Percentiles rank a stretch among this genome's conserved stretches.
phyloP scores from a whole-genome alignment of 2,888 invertebrate species.

The Caenorhabditis sp. region DNA sequence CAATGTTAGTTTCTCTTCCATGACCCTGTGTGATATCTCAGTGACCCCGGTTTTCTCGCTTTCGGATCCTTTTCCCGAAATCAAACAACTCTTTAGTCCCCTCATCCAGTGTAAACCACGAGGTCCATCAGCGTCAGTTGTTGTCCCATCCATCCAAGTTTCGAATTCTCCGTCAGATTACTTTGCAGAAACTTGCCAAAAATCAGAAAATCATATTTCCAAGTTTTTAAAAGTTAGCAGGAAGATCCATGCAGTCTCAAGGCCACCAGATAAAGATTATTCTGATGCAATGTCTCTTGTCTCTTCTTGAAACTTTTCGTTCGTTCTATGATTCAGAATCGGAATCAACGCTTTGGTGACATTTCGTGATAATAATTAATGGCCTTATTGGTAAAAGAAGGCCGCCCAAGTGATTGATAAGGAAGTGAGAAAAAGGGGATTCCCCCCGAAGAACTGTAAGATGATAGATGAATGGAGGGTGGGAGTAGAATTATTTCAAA shows the following conservation, averaged over 20 bases:
- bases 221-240: not conserved
- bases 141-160: slow-evolving; percentile 19
- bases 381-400: slow-evolving; percentile 9
- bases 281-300: slow-evolving; percentile 30
- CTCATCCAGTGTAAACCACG: slow-evolving; percentile 27
- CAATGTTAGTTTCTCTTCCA: too few relatives aligned
- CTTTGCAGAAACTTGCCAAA: slow-evolving; percentile 19
- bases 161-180: not conserved
- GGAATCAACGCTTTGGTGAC: not conserved
- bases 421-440: slow-evolving; percentile 7
- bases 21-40: too few relatives aligned
- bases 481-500: slow-evolving; percentile 1
- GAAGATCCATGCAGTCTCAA: slow-evolving; percentile 1
- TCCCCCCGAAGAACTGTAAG: slow-evolving; percentile 1
- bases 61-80: not conserved
- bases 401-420: slow-evolving; percentile 26
- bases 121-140: slow-evolving; percentile 25
- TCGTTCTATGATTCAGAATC: slow-evolving; percentile 32
- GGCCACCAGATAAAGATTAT: not conserved
- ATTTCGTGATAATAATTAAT: slow-evolving; percentile 24
- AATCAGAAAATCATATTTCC: slow-evolving; percentile 13
- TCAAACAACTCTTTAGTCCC: slow-evolving; percentile 4
- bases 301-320: slow-evolving; percentile 26
- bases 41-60: slow-evolving; percentile 6
- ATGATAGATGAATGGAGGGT: slow-evolving; percentile 19